Conservation (phyloP, 2,888 invertebrate genomes). For the Encarsia formosa region DNA sequence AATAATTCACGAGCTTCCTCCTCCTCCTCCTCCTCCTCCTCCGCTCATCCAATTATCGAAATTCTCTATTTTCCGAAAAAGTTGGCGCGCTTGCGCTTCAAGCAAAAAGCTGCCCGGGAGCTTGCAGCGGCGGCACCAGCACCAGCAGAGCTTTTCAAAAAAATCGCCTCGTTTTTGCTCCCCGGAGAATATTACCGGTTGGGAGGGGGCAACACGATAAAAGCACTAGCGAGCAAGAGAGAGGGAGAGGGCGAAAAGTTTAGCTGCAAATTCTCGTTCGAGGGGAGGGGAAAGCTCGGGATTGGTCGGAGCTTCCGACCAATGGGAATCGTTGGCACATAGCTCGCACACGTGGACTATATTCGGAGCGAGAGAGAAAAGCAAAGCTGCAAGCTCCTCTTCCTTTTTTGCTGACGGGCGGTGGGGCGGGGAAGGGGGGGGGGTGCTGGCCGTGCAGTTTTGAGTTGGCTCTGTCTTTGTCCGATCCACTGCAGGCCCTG, state of each 20-base stretch:
- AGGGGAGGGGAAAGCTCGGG: constrained; percentile 5
- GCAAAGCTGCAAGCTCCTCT: constrained; percentile 41
- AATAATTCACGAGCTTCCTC: constrained; percentile 15
- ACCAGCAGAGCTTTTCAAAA: neutral
- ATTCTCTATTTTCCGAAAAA: constrained; percentile 22
- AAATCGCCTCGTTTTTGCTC: neutral
- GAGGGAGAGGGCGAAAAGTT: constrained; percentile 3
- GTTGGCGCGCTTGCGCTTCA: neutral
- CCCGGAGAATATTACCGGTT: no score
- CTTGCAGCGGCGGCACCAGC: neutral
- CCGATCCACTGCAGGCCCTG: neutral
- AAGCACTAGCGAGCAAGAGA: neutral
- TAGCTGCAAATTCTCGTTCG: neutral
- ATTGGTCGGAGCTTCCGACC: constrained; percentile 35
- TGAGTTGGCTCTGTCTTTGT: neutral
- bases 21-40: neutral
- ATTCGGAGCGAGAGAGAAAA: constrained; percentile 42
- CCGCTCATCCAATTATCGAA: constrained; percentile 19
- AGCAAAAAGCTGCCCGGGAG: constrained; percentile 7
- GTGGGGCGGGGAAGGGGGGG: neutral
- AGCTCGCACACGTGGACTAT: constrained; percentile 45
- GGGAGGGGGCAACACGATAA: neutral
- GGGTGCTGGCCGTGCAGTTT: neutral
- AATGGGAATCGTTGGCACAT: constrained; percentile 43
- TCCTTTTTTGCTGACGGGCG: no score